Percentiles rank a stretch among this genome's conserved stretches.
Evolutionary conservation across 2,113 vertebrate species (phyloP).

Genomic region (Tachycineta bicolor): DNA sequence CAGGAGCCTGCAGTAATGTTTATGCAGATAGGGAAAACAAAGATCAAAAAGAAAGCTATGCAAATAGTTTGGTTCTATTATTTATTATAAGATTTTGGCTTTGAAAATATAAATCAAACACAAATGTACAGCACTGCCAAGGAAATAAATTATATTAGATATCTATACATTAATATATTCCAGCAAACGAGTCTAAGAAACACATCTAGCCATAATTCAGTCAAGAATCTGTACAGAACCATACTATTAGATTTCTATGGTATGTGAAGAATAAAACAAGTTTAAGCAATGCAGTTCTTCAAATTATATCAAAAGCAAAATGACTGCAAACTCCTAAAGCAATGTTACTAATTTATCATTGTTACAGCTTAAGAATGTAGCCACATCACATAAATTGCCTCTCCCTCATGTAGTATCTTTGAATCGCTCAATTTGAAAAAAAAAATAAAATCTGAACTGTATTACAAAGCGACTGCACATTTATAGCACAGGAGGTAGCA

Average conservation of each 20-base stretch:
- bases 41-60: constrained; percentile 18
- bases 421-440: background rate
- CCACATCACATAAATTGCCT: constrained; percentile 12
- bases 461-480: constrained; percentile 2
- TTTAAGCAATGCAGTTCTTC: constrained; percentile 24
- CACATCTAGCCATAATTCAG: constrained; percentile 38
- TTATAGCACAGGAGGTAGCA: background rate
- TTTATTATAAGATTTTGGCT: constrained; percentile 2
- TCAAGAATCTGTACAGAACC: background rate
- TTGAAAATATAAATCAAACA: constrained; percentile 45
- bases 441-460: background rate
- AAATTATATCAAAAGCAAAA: constrained; percentile 24
- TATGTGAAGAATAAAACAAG: constrained; percentile 31
- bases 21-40: background rate
- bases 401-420: background rate
- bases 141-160: constrained; percentile 28
- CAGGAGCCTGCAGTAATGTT: background rate
- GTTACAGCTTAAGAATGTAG: constrained; percentile 15
- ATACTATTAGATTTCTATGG: background rate
- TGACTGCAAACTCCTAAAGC: background rate
- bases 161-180: constrained; percentile 16
- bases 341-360: constrained; percentile 50
- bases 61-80: constrained; percentile 8
- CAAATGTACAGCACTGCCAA: background rate
- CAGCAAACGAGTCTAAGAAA: constrained; percentile 11